These are phyloP conservation scores for Plagiodera versicolora DNA, from an alignment of 2,888 invertebrate genomes.

Conservation along the genomic window DNA sequence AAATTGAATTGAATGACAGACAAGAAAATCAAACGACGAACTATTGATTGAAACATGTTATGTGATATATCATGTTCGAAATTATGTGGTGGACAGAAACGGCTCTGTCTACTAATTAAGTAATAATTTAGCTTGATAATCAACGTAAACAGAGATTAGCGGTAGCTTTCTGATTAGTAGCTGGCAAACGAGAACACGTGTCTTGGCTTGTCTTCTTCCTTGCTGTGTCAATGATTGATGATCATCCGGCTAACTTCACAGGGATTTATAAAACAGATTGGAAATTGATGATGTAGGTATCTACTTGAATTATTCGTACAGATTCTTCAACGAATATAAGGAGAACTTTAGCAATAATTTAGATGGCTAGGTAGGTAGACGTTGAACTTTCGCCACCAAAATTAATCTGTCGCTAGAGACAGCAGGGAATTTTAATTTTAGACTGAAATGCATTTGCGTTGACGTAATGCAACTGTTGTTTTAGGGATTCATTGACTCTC, in stretches of 20 bases:
- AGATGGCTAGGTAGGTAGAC: no score
- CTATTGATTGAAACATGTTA: no score
- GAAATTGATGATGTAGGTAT: slow-evolving; percentile 18
- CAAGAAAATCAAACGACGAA: no score
- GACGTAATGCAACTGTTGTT: slow-evolving; percentile 44
- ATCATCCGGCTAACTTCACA: slow-evolving; percentile 31
- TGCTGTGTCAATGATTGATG: slow-evolving; percentile 37
- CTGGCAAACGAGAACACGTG: slow-evolving; percentile 44
- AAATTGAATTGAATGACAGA: no score
- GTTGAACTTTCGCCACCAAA: no score
- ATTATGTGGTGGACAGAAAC: neutral
- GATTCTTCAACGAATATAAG: no score
- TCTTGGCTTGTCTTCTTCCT: slow-evolving; percentile 22
- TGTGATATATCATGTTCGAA: no score
- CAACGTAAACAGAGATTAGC: slow-evolving; percentile 45
- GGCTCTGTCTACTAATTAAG: neutral
- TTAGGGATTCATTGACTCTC: slow-evolving; percentile 39
- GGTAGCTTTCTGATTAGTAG: slow-evolving; percentile 43
- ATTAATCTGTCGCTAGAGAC: slow-evolving; percentile 39
- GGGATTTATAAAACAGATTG: slow-evolving; percentile 26
- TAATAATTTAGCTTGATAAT: slow-evolving; percentile 41
- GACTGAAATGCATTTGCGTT: slow-evolving; percentile 37
- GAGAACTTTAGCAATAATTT: no score
- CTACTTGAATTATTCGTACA: no score
- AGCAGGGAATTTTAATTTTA: slow-evolving; percentile 40